Percentiles rank a stretch among this genome's conserved stretches.
Conservation (phyloP, 2,888 invertebrate genomes). For the Lasioglossum calceatum region DNA sequence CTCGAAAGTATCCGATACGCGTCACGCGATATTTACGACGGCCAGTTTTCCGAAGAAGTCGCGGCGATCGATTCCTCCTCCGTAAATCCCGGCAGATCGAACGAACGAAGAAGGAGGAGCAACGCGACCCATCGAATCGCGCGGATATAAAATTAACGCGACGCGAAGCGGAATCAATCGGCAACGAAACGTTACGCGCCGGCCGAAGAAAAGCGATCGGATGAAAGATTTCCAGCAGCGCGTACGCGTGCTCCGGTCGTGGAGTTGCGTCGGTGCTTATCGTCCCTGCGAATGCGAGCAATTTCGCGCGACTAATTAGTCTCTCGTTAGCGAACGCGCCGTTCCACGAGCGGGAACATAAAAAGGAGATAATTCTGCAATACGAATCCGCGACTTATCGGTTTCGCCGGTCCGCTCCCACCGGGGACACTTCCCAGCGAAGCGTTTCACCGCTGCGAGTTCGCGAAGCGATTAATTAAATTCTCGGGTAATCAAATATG, state of each 20-base stretch:
- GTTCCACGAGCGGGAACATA: conserved; percentile 50
- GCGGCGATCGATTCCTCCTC: neutral
- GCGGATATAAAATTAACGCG: neutral
- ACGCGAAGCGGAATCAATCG: conserved; percentile 1
- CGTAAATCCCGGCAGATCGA: neutral
- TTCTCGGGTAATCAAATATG: conserved; percentile 84
- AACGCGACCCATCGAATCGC: neutral
- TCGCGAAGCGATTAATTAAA: conserved; percentile 84
- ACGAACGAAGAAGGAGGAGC: neutral
- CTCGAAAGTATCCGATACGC: conserved; percentile 75
- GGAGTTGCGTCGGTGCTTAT: conserved; percentile 61
- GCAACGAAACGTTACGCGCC: neutral
- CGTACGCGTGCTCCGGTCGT: conserved; percentile 30
- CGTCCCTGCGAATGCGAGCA: conserved; percentile 66
- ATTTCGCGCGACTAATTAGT: conserved; percentile 78
- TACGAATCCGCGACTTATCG: conserved; percentile 82
- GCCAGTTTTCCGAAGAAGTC: neutral
- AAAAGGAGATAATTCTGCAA: conserved; percentile 72
- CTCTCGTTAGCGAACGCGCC: conserved; percentile 75
- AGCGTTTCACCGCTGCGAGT: conserved; percentile 65
- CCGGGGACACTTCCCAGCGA: conserved; percentile 34
- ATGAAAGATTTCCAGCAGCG: conserved; percentile 48
- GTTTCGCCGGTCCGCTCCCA: conserved; percentile 50
- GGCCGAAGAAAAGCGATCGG: conserved; percentile 38
- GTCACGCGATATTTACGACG: neutral